These are phyloP conservation scores for Hyposoter didymator DNA, from an alignment of 2,888 invertebrate genomes.

Conservation along the genomic window DNA sequence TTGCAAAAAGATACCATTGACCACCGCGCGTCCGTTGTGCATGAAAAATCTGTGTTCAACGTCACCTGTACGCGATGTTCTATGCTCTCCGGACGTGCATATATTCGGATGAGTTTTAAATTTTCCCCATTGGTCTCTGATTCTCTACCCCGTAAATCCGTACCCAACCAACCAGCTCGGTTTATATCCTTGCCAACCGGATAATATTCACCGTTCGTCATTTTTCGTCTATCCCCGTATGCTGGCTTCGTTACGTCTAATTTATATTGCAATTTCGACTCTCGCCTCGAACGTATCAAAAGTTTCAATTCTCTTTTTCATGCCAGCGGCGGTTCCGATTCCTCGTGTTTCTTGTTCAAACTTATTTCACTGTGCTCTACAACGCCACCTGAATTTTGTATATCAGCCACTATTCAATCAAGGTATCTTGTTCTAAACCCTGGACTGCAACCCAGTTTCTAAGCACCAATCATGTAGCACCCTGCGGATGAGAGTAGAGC, in stretches of 20 bases:
- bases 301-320: slow-evolving; percentile 67
- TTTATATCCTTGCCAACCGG: slow-evolving; percentile 1
- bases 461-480: slow-evolving; percentile 78
- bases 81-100: background rate
- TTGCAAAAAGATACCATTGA: background rate
- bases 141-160: background rate
- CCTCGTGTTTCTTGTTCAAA: slow-evolving; percentile 28
- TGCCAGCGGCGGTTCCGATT: background rate
- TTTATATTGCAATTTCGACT: slow-evolving; percentile 71
- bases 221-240: background rate
- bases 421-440: slow-evolving; percentile 80
- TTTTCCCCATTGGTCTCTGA: background rate
- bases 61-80: background rate
- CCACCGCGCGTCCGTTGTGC: background rate
- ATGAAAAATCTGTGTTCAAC: background rate
- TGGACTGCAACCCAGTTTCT: slow-evolving; percentile 77
- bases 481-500: background rate
- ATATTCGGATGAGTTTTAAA: slow-evolving; percentile 14
- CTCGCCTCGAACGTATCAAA: slow-evolving; percentile 5
- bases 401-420: slow-evolving; percentile 80
- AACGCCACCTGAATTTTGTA: slow-evolving; percentile 69
- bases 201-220: background rate
- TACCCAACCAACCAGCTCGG: background rate
- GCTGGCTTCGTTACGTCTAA: slow-evolving; percentile 72
- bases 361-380: slow-evolving; percentile 33